Base-by-base conservation (phyloP, 64 coral and sea anemone genomes). In the Hydrozoanthus tunicans region DNA sequence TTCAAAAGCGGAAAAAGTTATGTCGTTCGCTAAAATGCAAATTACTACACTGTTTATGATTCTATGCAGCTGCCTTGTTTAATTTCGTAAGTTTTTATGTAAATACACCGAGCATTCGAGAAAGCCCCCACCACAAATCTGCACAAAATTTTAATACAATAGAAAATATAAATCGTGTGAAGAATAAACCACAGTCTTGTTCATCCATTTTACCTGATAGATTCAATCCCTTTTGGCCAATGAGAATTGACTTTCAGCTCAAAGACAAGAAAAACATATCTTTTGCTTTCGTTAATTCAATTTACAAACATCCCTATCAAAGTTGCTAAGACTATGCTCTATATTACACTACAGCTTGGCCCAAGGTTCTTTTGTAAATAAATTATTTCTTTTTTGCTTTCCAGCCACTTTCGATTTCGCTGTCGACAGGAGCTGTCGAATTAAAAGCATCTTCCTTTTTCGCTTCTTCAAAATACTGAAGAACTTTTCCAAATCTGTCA, bases 401-500 rank as follows among this genome's bases (percentile, higher is more conserved):
- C 84, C 84, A 88, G 12, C 56, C 23, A 58, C 32, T 70, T 51
- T 73, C 84, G 12, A 88, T 88, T 73, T 88, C 68, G 27, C 9
- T 60, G 57, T 88, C 84, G 10, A 58, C 84, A 58, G 84, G 84
- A 57, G 84, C 84, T 88, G 84, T 88, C 10, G 56, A 60, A 73
- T 8, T 75, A 32, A 88, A 88, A 24, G 84, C 70, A 6, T 59
- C 89, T 51, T 97, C 91, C 15, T 94, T 94, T 56, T 77, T 84
- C 60, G 77, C 95, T 77, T 96, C 83, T 79, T 96, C 95, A 76
- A 79, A 94, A 79, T 96, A 96, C 3, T 83, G 53, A 13, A 96
- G 56, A 1, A 96, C 83, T 56, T 91, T 90, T 64, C 83, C 54
- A 25, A 96, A 94, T 9, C 71, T 89, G 56, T 91, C 79, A 3